These are phyloP conservation scores for Lucilia sericata DNA, from an alignment of 1,140 invertebrate genomes.

Conservation along the genomic window DNA sequence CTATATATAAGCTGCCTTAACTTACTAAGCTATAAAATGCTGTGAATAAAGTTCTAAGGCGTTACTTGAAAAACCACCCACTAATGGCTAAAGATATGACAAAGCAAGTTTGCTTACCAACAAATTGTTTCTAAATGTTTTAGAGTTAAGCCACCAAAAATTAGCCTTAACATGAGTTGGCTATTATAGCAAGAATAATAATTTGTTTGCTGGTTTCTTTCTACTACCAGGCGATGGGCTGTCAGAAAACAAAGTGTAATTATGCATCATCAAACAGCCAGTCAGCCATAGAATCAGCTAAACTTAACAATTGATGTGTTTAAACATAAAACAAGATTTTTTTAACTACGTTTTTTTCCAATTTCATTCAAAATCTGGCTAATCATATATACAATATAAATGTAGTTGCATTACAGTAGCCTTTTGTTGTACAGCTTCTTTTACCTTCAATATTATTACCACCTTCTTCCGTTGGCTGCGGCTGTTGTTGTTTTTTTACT, in stretches of 20 bases:
- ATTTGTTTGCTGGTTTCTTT: too few relatives aligned
- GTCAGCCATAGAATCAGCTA: neutral
- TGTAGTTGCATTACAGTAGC: slow-evolving; percentile 26
- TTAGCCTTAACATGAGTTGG: slow-evolving; percentile 31
- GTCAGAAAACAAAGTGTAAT: neutral
- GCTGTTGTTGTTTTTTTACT: slow-evolving; percentile 33
- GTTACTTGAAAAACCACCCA: slow-evolving; percentile 40
- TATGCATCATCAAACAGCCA: slow-evolving; percentile 17
- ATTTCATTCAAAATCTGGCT: slow-evolving; percentile 32
- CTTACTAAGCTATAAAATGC: neutral
- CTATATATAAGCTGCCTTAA: neutral
- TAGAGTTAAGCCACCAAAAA: neutral
- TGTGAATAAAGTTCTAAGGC: slow-evolving; percentile 24
- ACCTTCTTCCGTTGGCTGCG: slow-evolving; percentile 40
- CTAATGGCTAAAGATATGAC: too few relatives aligned
- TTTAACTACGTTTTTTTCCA: neutral
- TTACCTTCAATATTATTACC: slow-evolving; percentile 34
- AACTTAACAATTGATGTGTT: too few relatives aligned
- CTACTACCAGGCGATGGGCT: too few relatives aligned
- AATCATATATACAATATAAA: slow-evolving; percentile 28
- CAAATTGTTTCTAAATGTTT: neutral
- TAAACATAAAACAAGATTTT: neutral
- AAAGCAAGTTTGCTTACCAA: neutral
- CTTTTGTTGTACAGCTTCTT: neutral
- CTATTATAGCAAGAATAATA: neutral